Evolutionary conservation across 2,797 vertebrate species (phyloP).

Genomic region (Danio aesculapii): DNA sequence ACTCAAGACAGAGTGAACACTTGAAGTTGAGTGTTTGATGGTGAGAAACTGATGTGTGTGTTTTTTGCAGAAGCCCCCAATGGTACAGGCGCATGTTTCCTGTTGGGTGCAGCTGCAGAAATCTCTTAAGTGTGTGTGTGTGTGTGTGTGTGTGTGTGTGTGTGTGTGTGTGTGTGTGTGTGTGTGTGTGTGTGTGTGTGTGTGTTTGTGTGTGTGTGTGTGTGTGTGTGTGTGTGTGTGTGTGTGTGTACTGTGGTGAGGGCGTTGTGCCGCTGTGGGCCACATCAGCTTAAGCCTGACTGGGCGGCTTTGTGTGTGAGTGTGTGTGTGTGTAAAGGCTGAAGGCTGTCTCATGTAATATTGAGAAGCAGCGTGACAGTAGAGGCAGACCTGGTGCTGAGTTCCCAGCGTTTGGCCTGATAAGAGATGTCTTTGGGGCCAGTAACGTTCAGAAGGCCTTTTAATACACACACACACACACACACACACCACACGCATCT

Average conservation of each 20-base stretch:
- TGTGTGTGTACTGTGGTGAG: constrained; percentile 52
- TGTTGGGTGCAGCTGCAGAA: constrained; percentile 78
- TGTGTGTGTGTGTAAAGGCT: constrained; percentile 44
- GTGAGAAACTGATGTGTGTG: constrained; percentile 42
- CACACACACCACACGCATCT: not conserved
- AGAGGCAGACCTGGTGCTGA: constrained; percentile 34
- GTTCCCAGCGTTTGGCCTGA: constrained; percentile 22
- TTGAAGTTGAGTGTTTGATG: constrained; percentile 7
- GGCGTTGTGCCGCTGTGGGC: constrained; percentile 75
- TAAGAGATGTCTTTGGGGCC: constrained; percentile 16
- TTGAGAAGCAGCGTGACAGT: constrained; percentile 69
- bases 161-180: not conserved
- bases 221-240: constrained; percentile 58
- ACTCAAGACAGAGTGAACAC: not conserved
- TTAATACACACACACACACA: not conserved
- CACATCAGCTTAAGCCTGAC: constrained; percentile 81
- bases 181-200: not conserved
- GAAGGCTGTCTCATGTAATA: constrained; percentile 82
- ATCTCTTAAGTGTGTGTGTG: constrained; percentile 70
- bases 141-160: not conserved
- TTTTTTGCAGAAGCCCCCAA: constrained; percentile 59
- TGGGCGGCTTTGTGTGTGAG: constrained; percentile 68
- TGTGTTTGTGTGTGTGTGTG: not conserved
- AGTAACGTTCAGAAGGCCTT: not conserved
- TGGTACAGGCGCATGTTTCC: constrained; percentile 66